Base-by-base conservation (phyloP, 2,888 invertebrate genomes). In the Zelleria hepariella region DNA sequence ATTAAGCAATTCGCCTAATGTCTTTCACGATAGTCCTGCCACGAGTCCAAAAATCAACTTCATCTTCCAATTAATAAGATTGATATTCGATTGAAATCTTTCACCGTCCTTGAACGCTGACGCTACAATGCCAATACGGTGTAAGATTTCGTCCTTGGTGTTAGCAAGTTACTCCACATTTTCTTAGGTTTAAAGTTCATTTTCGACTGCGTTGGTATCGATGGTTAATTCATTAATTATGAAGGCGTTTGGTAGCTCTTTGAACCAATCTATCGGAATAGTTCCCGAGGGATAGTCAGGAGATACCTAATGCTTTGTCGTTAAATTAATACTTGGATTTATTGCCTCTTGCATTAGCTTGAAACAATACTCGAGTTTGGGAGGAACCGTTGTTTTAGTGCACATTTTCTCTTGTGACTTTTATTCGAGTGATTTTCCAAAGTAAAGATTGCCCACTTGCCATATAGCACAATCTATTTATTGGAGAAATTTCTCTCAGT, bases 181-280 rank as follows among this genome's bases (percentile, higher is more conserved):
- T 1, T 7, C 18, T 25, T 27, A 6, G 7, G 0, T 5, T 18
- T 61, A 61, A 42, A 42, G 60, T 61, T 51, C 5, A 54, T 15
- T 58, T 63, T 59, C 7, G 57, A 24, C 15, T 60, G 58, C 15
- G 8, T n/a, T 23, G 5, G 1, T n/a, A 18, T 32, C 57, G 32
- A 58, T 48, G 54, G 54, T 48, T 60, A 60, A 52, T 48, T 63
- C 62, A 66, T 65, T 67, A 64, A 63, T 62, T 60, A 60, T 54
- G 27, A 57, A 62, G 66, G 65, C 66, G 68, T 71, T 72, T 52
- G 74, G 72, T 73, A 76, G 78, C 79, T 78, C 88, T 84, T 79
- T 82, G 81, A 86, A 87, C 87, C 90, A 89, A 90, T 90, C 90
- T 87, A 90, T 90, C 79, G 88, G 83, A 85, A 90, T 90, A 91